A percentile compares a stretch with the other conserved stretches of the same genome.
These are phyloP conservation scores for Eupithecia vulgata DNA, from an alignment of 2,888 invertebrate genomes.

Conservation along the genomic window DNA sequence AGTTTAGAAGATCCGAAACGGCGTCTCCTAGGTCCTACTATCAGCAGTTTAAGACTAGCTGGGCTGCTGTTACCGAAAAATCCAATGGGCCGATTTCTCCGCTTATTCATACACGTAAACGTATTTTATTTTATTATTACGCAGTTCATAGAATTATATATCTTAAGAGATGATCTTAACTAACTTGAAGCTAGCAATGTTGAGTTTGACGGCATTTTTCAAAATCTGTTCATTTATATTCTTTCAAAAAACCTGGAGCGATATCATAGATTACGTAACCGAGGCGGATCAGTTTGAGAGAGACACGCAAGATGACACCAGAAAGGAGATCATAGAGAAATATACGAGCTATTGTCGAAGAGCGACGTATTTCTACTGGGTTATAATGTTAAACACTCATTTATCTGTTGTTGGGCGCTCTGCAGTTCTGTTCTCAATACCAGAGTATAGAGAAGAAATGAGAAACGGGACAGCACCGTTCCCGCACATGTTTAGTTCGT, in stretches of 20 bases:
- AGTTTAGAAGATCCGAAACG: constrained; percentile 60
- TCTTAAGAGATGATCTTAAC: constrained; percentile 66
- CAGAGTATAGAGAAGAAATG: constrained; percentile 44
- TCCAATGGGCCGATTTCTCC: constrained; percentile 47
- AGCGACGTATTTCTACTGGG: constrained; percentile 69
- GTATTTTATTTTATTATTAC: constrained; percentile 63
- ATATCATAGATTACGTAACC: constrained; percentile 66
- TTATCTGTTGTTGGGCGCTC: constrained; percentile 52
- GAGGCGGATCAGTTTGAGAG: constrained; percentile 69
- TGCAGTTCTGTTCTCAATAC: constrained; percentile 62
- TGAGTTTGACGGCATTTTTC: constrained; percentile 67
- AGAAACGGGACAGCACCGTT: constrained; percentile 60
- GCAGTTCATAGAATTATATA: constrained; percentile 68
- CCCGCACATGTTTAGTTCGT: constrained; percentile 74
- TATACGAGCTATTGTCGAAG: constrained; percentile 70
- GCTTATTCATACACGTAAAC: constrained; percentile 59
- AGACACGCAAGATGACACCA: constrained; percentile 49
- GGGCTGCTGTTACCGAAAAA: constrained; percentile 65
- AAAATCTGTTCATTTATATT: constrained; percentile 66
- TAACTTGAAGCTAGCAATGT: constrained; percentile 72
- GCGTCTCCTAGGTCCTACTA: constrained; percentile 68
- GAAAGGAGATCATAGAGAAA: constrained; percentile 54
- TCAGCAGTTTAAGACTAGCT: constrained; percentile 61
- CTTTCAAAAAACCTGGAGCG: constrained; percentile 66
- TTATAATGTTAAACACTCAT: constrained; percentile 62